Base-by-base conservation (phyloP, 2,888 invertebrate genomes). In the Epirrhoe alternata region DNA sequence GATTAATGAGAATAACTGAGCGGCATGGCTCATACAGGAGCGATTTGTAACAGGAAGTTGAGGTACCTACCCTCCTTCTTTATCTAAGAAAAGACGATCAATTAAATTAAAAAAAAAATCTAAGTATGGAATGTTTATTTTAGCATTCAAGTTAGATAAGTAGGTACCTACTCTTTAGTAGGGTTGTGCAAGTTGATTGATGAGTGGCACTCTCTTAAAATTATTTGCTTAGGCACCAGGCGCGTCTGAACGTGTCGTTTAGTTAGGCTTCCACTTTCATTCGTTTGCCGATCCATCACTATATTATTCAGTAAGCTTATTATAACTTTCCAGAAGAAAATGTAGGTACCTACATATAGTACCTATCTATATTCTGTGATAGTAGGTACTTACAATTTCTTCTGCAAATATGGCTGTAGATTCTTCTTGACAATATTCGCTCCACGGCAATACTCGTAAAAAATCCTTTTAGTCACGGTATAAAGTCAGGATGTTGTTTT, bases 401-500 rank as follows among this genome's bases (percentile, higher is more conserved):
- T 24, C 12, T 24, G 16, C 30, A 50, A 52, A 51, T 17, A 55
- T 49, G 7, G 10, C n/a, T 16, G 6, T 14, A 17, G 67, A 33
- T 7, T 57, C 68, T 63, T 54, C 50, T 65, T 16, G 17, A 6
- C 51, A 47, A 69, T 72, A 67, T 55, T 70, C 61, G 12, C 61
- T 63, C 24, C 45, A 55, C 49, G 30, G 35, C 38, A 70, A 61
- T 63, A 60, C 64, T 63, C 70, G 65, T 66, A 69, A 66, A 66
- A 70, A 55, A 63, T 59, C 57, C 54, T 5, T 12, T 33, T 38
- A 33, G 64, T 45, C 53, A 64, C 68, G 76, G 76, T 76, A n/a
- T n/a, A 79, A 73, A 78, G 72, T 73, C 69, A 72, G 76, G 77
- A 73, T 63, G 79, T 77, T 80, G 78, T 80, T 85, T 83, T 77